These are phyloP conservation scores for Pocota personata DNA, from an alignment of 2,888 invertebrate species.

Conservation along the genomic window DNA sequence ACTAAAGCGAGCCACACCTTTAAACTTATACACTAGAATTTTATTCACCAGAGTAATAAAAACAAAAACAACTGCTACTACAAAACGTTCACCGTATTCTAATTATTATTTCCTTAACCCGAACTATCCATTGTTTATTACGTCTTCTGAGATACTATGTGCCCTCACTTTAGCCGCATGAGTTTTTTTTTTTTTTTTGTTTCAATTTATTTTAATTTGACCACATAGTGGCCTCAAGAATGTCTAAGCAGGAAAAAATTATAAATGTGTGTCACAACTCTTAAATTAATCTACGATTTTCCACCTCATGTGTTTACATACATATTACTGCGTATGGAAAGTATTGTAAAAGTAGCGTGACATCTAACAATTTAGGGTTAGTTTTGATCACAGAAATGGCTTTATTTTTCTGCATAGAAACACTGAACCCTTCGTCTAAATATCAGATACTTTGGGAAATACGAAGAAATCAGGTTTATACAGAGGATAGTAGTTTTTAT, in stretches of 20 bases:
- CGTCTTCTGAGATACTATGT: constrained; percentile 8
- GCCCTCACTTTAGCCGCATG: background rate
- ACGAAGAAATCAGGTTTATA: background rate
- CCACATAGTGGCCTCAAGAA: background rate
- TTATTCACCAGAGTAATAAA: constrained; percentile 1
- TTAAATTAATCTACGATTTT: background rate
- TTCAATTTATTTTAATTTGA: background rate
- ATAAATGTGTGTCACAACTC: background rate
- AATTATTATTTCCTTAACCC: constrained; percentile 1
- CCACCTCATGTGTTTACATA: background rate
- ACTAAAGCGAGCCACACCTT: constrained; percentile 10
- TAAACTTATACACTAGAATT: constrained; percentile 11
- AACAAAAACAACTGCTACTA: background rate
- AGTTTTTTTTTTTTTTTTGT: background rate
- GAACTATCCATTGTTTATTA: background rate
- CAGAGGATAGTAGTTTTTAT: background rate
- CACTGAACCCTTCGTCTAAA: background rate
- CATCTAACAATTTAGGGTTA: background rate
- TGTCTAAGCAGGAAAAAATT: background rate
- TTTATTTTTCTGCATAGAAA: background rate
- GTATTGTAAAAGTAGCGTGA: constrained; percentile 5
- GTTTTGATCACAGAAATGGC: background rate
- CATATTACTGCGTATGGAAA: background rate
- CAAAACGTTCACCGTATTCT: background rate
- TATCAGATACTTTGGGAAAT: background rate